A percentile compares a stretch with the other conserved stretches of the same genome.
Conservation (phyloP, 2,797 vertebrate genomes). For the Smutsia temminckii region DNA sequence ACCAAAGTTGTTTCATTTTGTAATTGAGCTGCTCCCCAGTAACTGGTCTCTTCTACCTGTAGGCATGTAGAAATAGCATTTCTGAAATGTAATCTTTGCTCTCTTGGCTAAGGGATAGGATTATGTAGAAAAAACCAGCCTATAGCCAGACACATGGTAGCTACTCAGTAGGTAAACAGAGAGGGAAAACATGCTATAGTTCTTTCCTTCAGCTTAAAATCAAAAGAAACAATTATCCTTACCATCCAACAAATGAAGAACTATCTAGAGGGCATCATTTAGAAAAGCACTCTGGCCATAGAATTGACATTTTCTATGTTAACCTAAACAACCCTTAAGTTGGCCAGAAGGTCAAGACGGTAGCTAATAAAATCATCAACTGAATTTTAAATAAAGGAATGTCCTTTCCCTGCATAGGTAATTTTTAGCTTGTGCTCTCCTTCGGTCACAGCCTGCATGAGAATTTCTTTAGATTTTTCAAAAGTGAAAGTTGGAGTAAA, state of each 20-base stretch:
- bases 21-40: neutral
- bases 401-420: neutral
- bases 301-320: neutral
- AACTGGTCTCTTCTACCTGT: neutral
- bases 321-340: neutral
- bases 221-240: neutral
- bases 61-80: neutral
- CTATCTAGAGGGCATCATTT: neutral
- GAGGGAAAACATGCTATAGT: accelerated
- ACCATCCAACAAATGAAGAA: constrained; percentile 3
- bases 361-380: constrained; percentile 36
- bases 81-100: neutral
- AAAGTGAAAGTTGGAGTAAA: constrained; percentile 73
- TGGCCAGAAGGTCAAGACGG: constrained; percentile 42
- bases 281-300: neutral
- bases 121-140: neutral
- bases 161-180: neutral
- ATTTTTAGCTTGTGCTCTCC: neutral
- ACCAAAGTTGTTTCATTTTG: neutral
- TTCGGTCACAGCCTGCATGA: constrained; percentile 13
- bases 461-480: constrained; percentile 67
- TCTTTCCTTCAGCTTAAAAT: neutral
- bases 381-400: constrained; percentile 46
- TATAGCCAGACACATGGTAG: neutral
- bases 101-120: neutral